Evolutionary conservation across 2,888 invertebrate species (phyloP), one percentile per base, ranked within the genome.

Genomic region (Ichneumoninae sp.): DNA sequence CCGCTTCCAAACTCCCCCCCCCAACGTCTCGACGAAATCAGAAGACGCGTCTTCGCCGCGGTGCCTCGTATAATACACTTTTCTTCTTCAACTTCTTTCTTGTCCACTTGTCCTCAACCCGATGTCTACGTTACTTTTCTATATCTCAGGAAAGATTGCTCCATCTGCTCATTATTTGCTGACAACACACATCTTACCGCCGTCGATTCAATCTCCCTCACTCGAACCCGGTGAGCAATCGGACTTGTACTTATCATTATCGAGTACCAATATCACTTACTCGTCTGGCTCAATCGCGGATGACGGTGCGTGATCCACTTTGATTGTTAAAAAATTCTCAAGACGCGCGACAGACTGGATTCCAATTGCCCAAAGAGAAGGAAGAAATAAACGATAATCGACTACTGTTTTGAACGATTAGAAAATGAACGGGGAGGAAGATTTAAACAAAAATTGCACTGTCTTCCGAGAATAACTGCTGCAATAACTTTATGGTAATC

Each of bases 11-110:
- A 40, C 66, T 62, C 5, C 40, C 26, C 30, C 7, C 1, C n/a
- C 22, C 22, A 22, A 1, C 22, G 22, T 22, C 40, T 75, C 57
- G 40, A 22, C 54, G n/a, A 79, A 82, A 82, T 82, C 79, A 40
- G 70, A 84, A 75, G 68, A 79, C 70, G 52, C 40, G 65, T 66
- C 50, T 40, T 4, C 5, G 26, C 50, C 19, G 10, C 1, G 7
- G 4, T n/a, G 33, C 16, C 60, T n/a, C 26, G 47, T 30, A 65
- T 47, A 52, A 65, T 52, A 50, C 22, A 75, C 65, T 76, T 52
- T 47, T 52, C 36, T 75, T 13, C 26, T 40, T 5, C 40, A 40
- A 8, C 2, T 40, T 40, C 3, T 40, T 40, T 40, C 10, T 40
- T 44, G 72, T 26, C 60, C 30, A 47, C 47, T 44, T 22, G 36